A percentile compares a stretch with the other conserved stretches of the same genome.
Evolutionary conservation across 2,113 vertebrate genomes (phyloP).

Genomic region (Albula glossodonta): DNA sequence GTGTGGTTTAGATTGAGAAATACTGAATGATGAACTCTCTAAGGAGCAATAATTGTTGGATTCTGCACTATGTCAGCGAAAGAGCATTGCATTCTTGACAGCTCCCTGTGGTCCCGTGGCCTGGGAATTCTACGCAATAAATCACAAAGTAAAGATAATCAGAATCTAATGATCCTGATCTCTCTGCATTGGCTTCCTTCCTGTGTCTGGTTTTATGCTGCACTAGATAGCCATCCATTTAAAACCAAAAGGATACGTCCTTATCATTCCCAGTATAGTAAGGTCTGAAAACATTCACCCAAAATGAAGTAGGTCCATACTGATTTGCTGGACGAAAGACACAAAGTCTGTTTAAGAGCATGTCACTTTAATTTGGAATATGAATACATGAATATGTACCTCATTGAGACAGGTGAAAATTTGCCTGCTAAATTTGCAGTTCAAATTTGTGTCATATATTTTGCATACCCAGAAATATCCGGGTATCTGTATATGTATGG

Average conservation of each 20-base stretch:
- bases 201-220: conserved; percentile 3
- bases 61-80: neutral
- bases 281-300: neutral
- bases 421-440: too few species aligned
- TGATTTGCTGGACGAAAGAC: neutral
- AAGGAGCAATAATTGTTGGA: neutral
- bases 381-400: too few species aligned
- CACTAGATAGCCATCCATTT: neutral
- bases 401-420: too few species aligned
- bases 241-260: neutral
- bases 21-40: neutral
- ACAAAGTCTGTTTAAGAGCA: neutral
- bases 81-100: neutral
- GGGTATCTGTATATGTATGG: too few species aligned
- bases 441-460: too few species aligned
- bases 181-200: neutral
- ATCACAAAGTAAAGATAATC: neutral
- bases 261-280: neutral
- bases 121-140: neutral
- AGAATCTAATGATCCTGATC: neutral
- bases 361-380: too few species aligned
- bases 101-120: neutral
- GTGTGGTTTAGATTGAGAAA: neutral
- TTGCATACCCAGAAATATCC: too few species aligned
- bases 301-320: neutral